These are phyloP conservation scores for Zelleria hepariella DNA, from an alignment of 2,888 invertebrate species.

Conservation along the genomic window DNA sequence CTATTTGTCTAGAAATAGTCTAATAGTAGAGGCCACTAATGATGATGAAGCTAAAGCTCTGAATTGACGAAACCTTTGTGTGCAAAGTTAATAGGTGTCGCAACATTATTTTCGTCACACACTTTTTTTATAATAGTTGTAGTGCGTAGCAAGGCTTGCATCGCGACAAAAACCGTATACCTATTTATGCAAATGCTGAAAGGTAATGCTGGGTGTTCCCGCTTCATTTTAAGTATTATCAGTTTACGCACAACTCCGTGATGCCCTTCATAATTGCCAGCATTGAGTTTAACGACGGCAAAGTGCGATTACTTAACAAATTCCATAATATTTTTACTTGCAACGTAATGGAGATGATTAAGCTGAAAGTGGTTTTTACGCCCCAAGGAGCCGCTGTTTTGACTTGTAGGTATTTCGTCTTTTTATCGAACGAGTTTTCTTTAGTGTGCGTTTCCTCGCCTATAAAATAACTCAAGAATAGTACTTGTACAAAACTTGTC, in stretches of 20 bases:
- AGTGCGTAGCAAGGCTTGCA: background rate
- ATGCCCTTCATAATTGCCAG: conserved; percentile 46
- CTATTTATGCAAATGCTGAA: conserved; percentile 42
- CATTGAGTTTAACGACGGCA: conserved; percentile 50
- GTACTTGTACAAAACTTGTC: no score
- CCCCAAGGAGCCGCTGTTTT: background rate
- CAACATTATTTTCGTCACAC: no score
- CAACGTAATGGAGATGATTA: conserved; percentile 16
- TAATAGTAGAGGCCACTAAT: no score
- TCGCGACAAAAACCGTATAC: background rate
- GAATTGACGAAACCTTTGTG: no score
- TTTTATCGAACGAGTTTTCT: background rate
- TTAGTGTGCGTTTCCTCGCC: no score
- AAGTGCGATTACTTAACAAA: conserved; percentile 41
- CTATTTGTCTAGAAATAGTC: no score
- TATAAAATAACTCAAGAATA: no score
- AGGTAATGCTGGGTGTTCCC: conserved; percentile 47
- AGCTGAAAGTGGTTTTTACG: background rate
- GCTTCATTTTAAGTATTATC: conserved; percentile 55
- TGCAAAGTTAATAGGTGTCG: no score
- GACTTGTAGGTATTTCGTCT: background rate
- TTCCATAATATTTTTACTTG: conserved; percentile 27
- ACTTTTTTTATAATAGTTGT: no score
- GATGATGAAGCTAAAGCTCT: no score
- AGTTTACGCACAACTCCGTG: conserved; percentile 38